A percentile compares a stretch with the other conserved stretches of the same genome.
Evolutionary conservation across 2,888 invertebrate genomes (phyloP).

Genomic region (Poecilus cupreus): DNA sequence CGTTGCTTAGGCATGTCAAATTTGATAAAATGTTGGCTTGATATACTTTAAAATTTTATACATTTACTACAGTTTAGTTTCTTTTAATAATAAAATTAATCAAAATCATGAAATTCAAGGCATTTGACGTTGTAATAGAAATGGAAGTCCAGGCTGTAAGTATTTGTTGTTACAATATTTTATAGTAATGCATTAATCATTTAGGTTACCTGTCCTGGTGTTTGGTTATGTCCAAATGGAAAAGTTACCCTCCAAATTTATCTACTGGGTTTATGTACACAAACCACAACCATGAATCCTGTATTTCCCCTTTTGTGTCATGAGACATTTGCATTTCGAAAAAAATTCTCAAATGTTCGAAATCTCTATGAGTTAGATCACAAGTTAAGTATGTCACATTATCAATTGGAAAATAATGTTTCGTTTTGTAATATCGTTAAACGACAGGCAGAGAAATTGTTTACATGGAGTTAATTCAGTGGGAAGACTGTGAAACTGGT

Average conservation of each 20-base stretch:
- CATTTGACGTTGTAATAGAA: slow-evolving; percentile 77
- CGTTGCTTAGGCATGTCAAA: slow-evolving; percentile 33
- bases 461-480: slow-evolving; percentile 80
- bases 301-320: slow-evolving; percentile 83
- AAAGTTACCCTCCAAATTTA: slow-evolving; percentile 82
- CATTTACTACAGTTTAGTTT: neutral
- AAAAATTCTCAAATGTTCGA: slow-evolving; percentile 73
- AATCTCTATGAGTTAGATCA: slow-evolving; percentile 73
- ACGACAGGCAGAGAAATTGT: slow-evolving; percentile 77
- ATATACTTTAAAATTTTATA: slow-evolving; percentile 4
- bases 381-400: slow-evolving; percentile 70
- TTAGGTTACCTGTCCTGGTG: slow-evolving; percentile 89
- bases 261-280: slow-evolving; percentile 81
- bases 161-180: slow-evolving; percentile 60
- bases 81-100: neutral
- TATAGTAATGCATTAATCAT: slow-evolving; percentile 21
- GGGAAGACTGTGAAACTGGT: slow-evolving; percentile 73
- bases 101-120: slow-evolving; percentile 71
- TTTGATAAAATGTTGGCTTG: slow-evolving; percentile 37
- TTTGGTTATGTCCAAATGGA: slow-evolving; percentile 89
- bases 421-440: slow-evolving; percentile 28
- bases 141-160: slow-evolving; percentile 76
- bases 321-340: slow-evolving; percentile 83
- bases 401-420: no score
- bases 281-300: slow-evolving; percentile 80